phyloP scores from a whole-genome alignment of 37 sponge, comb jelly and placozoan genomes.

The Halisarca cf. caerulea region DNA sequence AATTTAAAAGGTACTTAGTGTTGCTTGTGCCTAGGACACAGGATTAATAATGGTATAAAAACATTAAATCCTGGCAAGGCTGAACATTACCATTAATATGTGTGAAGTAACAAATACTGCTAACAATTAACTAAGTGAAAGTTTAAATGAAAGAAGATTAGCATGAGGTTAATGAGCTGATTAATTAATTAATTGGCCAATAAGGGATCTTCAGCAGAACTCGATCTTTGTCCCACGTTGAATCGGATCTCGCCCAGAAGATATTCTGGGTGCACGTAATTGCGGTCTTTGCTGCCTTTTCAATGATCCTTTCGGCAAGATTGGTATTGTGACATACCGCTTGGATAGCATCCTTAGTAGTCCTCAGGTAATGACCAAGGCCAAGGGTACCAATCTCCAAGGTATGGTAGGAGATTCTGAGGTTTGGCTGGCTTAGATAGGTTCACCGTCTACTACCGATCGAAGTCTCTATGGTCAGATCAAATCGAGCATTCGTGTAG shows the following conservation, averaged over 20 bases:
- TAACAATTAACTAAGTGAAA: neutral
- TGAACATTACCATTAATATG: neutral
- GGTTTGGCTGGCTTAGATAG: neutral
- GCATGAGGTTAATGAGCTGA: no score
- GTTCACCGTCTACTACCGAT: no score
- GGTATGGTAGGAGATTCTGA: neutral
- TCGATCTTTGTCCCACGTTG: neutral
- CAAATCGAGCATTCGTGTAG: no score
- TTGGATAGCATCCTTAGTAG: constrained; percentile 10
- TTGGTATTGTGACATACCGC: neutral
- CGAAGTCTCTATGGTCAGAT: no score
- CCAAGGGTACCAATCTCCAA: constrained; percentile 5
- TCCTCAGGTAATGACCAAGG: neutral
- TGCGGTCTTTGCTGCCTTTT: neutral
- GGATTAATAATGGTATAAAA: constrained; percentile 1
- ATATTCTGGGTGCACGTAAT: constrained; percentile 3
- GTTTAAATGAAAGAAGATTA: neutral
- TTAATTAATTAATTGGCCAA: no score
- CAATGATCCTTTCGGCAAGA: neutral
- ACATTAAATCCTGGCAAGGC: constrained; percentile 12
- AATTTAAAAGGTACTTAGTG: neutral
- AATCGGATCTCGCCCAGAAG: neutral
- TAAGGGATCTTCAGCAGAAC: neutral
- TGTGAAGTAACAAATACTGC: neutral
- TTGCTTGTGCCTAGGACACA: constrained; percentile 24